Conservation (phyloP, 2,113 vertebrate genomes). For the Struthio camelus region DNA sequence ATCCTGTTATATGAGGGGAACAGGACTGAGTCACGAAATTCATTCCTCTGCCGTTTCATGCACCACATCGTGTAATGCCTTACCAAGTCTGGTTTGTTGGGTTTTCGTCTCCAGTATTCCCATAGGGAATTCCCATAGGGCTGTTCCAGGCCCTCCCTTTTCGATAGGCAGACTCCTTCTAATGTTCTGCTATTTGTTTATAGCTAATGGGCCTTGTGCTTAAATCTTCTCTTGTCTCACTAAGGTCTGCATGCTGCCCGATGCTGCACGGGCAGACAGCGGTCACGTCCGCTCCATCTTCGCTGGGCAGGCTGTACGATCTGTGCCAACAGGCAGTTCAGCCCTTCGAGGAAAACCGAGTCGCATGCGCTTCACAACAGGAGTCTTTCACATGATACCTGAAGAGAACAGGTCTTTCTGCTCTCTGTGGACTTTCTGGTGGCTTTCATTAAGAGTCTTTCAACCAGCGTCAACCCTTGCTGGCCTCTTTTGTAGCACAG, state of each 20-base stretch:
- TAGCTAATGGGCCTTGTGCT: neutral
- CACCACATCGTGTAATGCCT: neutral
- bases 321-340: neutral
- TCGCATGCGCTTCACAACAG: neutral
- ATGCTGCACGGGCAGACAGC: neutral
- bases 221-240: neutral
- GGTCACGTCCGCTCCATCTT: neutral
- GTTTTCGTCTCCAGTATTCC: neutral
- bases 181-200: neutral
- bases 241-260: neutral
- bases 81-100: neutral
- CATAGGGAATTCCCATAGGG: neutral
- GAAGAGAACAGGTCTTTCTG: neutral
- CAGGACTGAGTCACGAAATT: constrained; percentile 9
- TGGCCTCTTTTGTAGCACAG: neutral
- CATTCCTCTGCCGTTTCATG: neutral
- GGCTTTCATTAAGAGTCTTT: neutral
- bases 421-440: neutral
- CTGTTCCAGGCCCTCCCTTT: neutral
- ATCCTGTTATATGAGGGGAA: neutral
- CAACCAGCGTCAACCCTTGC: neutral
- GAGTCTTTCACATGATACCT: neutral
- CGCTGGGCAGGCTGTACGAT: neutral
- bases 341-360: neutral
- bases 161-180: neutral